A percentile compares a stretch with the other conserved stretches of the same genome.
Conservation (phyloP, 1,140 invertebrate genomes). For the Diorhabda elongata region DNA sequence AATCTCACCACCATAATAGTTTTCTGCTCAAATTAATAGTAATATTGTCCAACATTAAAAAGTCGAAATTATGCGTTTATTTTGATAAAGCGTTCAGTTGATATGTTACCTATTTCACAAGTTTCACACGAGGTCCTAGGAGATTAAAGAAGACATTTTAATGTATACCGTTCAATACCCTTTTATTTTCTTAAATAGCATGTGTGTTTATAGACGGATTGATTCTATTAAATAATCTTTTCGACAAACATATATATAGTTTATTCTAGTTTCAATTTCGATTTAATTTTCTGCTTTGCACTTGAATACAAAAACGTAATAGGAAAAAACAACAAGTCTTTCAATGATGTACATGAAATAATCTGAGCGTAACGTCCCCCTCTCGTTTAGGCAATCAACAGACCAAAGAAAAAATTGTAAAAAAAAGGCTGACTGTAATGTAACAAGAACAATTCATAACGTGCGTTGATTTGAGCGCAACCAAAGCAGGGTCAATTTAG, state of each 20-base stretch:
- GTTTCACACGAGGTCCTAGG: too few relatives aligned
- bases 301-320: background rate
- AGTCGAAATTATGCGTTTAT: too few relatives aligned
- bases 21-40: too few relatives aligned
- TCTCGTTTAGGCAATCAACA: slow-evolving; percentile 1
- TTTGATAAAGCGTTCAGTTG: too few relatives aligned
- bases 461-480: background rate
- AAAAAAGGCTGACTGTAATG: background rate
- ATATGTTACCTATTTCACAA: too few relatives aligned
- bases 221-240: background rate
- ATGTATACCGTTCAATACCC: too few relatives aligned
- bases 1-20: too few relatives aligned
- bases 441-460: background rate
- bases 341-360: background rate
- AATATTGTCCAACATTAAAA: too few relatives aligned
- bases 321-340: background rate
- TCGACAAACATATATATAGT: background rate
- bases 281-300: background rate
- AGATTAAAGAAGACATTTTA: too few relatives aligned
- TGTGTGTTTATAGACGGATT: too few relatives aligned
- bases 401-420: background rate
- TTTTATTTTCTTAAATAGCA: too few relatives aligned
- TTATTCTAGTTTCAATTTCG: background rate
- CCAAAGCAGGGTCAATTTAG: background rate
- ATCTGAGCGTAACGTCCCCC: background rate